Conservation (phyloP, 2,797 vertebrate genomes). For the Danio tinwini region DNA sequence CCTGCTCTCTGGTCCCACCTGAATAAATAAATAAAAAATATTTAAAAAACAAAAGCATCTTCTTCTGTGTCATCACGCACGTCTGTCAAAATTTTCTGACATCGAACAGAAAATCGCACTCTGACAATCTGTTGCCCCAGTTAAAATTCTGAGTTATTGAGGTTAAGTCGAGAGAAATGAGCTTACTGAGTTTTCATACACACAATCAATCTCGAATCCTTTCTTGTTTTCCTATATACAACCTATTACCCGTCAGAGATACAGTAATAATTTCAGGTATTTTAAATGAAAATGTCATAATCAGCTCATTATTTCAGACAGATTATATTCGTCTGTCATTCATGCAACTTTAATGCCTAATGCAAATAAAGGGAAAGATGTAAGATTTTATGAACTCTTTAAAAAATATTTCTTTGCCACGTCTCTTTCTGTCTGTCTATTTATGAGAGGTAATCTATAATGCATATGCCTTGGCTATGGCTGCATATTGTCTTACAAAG, state of each 20-base stretch:
- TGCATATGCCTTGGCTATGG: slow-evolving; percentile 57
- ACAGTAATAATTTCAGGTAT: background rate
- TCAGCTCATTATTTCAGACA: slow-evolving; percentile 6
- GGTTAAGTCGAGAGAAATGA: background rate
- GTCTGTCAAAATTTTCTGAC: background rate
- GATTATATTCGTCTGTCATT: background rate
- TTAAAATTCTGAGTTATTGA: slow-evolving; percentile 1
- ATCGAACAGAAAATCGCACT: slow-evolving; percentile 23
- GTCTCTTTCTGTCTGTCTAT: slow-evolving; percentile 44
- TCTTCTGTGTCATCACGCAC: slow-evolving; percentile 17
- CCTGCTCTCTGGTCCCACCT: background rate
- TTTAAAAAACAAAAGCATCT: background rate
- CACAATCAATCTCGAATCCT: background rate
- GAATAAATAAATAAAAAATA: slow-evolving; percentile 1
- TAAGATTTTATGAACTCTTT: slow-evolving; percentile 28
- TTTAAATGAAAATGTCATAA: background rate
- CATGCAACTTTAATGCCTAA: background rate
- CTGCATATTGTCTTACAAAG: slow-evolving; percentile 63
- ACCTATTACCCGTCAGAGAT: background rate
- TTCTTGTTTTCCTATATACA: background rate
- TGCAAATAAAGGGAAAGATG: background rate
- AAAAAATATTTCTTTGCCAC: background rate
- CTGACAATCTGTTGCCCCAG: background rate
- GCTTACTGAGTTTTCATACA: background rate
- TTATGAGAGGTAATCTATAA: slow-evolving; percentile 60